A percentile compares a stretch with the other conserved stretches of the same genome.
Conservation (phyloP, 2,888 invertebrate species). For the Invenusta paracnida region DNA sequence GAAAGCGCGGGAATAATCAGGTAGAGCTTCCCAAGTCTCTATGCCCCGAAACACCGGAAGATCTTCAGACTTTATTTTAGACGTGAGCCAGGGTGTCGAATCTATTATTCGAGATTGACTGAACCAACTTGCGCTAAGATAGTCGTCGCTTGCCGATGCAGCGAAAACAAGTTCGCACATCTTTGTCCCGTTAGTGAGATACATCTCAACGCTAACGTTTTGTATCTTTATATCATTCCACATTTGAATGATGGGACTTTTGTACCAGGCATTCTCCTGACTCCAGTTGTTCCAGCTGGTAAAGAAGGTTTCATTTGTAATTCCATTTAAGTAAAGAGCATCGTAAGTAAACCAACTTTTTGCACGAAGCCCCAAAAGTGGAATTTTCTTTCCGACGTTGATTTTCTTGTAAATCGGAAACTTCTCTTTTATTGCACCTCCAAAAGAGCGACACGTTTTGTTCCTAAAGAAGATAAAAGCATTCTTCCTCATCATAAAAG, state of each 20-base stretch:
- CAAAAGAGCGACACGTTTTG: too few species aligned
- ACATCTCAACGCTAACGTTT: not conserved
- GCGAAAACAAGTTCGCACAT: not conserved
- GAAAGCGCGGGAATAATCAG: not conserved
- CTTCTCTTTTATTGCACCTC: too few species aligned
- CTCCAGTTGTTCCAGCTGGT: not conserved
- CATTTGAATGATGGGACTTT: not conserved
- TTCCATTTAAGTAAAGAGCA: not conserved
- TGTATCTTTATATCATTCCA: not conserved
- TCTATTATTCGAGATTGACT: not conserved
- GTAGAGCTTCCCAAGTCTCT: not conserved
- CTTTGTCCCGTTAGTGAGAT: not conserved
- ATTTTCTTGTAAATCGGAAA: too few species aligned
- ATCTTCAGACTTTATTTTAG: not conserved
- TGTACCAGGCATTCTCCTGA: not conserved
- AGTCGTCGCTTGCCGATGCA: not conserved
- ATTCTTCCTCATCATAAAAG: too few species aligned
- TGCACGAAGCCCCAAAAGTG: not conserved
- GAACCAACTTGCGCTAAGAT: not conserved
- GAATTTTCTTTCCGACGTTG: too few species aligned
- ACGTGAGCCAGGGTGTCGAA: not conserved
- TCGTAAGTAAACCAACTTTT: not conserved
- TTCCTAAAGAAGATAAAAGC: too few species aligned
- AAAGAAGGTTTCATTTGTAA: not conserved
- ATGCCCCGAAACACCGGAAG: too few species aligned